These are phyloP conservation scores for Muntiacus reevesi DNA, from an alignment of 2,113 vertebrate species.

Conservation along the genomic window DNA sequence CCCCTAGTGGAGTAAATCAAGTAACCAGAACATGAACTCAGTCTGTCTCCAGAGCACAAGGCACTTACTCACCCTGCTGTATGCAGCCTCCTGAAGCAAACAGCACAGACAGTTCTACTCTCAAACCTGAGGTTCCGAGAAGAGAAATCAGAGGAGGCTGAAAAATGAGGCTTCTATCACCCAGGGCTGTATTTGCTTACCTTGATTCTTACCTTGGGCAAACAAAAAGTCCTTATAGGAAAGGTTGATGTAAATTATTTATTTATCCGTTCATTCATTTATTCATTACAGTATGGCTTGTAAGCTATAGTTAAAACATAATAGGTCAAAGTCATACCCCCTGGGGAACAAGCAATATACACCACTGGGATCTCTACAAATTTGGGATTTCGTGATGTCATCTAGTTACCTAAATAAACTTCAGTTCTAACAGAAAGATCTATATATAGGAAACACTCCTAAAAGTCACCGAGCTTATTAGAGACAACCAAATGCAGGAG, in stretches of 20 bases:
- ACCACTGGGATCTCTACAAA: not conserved
- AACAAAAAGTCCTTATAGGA: slow-evolving; percentile 26
- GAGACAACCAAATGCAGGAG: not conserved
- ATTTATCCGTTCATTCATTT: not conserved
- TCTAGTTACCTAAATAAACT: not conserved
- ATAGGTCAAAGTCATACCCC: not conserved
- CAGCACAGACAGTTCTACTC: not conserved
- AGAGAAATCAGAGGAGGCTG: not conserved
- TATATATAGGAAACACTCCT: not conserved
- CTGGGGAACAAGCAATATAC: not conserved
- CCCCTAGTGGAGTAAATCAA: not conserved
- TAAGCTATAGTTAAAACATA: not conserved
- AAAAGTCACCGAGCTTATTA: not conserved
- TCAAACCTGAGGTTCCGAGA: not conserved
- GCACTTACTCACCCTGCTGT: too few species aligned
- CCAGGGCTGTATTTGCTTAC: not conserved
- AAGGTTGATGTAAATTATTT: slow-evolving; percentile 38
- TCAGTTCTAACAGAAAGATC: not conserved
- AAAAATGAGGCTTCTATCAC: not conserved
- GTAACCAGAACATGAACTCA: not conserved
- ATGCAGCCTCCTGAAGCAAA: not conserved
- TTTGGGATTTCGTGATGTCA: not conserved
- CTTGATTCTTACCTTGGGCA: not conserved
- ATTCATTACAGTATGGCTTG: not conserved
- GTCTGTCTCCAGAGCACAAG: not conserved